Conservation (phyloP, 2,113 vertebrate genomes). For the Burhinus bistriatus region DNA sequence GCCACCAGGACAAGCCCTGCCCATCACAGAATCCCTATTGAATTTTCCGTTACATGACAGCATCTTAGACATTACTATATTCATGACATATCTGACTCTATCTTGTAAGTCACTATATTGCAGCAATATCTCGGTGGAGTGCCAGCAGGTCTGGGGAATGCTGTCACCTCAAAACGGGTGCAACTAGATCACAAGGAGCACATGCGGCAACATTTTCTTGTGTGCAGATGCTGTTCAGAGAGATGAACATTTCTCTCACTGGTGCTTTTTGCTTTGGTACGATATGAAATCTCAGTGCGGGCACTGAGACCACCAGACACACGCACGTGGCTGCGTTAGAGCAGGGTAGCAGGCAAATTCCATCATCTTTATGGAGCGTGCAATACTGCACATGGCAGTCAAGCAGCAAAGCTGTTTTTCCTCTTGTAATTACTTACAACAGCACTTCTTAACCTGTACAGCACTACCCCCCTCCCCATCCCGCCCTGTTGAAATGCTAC, state of each 20-base stretch:
- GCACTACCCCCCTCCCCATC: background rate
- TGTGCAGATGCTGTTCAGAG: background rate
- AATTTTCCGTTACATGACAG: background rate
- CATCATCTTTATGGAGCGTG: background rate
- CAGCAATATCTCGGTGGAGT: background rate
- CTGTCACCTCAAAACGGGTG: background rate
- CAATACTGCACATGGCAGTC: background rate
- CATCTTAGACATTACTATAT: background rate
- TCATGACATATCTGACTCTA: background rate
- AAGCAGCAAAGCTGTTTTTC: background rate
- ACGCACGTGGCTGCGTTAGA: rapidly evolving
- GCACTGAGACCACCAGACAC: background rate
- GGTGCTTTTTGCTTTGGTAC: background rate
- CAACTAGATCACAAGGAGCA: background rate
- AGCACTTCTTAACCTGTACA: background rate
- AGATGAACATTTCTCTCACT: background rate
- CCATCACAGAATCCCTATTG: background rate
- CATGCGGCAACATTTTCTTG: rapidly evolving
- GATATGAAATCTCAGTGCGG: rapidly evolving
- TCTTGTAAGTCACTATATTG: background rate
- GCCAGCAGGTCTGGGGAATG: background rate
- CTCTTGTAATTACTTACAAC: background rate
- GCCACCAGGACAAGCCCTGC: background rate
- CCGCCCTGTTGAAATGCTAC: background rate
- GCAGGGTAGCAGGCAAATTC: background rate